Evolutionary conservation across 2,113 vertebrate genomes (phyloP).

Genomic region (Melanerpes formicivorus): DNA sequence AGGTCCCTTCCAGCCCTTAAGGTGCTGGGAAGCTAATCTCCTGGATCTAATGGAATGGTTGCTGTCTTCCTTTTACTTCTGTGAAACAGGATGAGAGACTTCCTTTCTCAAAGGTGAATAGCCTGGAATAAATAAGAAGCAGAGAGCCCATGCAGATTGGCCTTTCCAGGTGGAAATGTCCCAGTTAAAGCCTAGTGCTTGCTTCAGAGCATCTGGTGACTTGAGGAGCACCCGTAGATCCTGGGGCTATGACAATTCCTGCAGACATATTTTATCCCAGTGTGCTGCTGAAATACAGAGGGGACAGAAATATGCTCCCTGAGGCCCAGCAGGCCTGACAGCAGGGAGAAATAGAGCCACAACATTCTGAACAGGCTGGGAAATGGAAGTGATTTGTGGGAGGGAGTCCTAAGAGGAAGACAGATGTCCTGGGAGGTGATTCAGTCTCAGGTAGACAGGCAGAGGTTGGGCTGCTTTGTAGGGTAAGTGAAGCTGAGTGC

Average conservation of each 20-base stretch:
- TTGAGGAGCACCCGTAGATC: constrained; percentile 51
- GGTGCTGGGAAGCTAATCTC: no score
- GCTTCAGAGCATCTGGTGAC: constrained; percentile 53
- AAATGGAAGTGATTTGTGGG: constrained; percentile 22
- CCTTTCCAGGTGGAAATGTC: constrained; percentile 32
- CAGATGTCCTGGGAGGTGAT: not conserved
- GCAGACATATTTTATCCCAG: not conserved
- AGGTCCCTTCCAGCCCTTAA: no score
- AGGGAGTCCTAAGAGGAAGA: not conserved
- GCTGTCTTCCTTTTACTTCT: not conserved
- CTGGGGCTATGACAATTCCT: constrained; percentile 36
- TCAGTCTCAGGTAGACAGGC: not conserved
- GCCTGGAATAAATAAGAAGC: not conserved
- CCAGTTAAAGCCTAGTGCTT: constrained; percentile 44
- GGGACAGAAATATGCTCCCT: constrained; percentile 47
- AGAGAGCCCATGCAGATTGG: not conserved
- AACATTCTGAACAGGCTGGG: constrained; percentile 13
- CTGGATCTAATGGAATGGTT: not conserved
- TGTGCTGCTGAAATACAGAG: constrained; percentile 30
- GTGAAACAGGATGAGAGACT: not conserved
- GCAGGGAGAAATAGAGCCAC: constrained; percentile 36
- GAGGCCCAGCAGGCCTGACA: constrained; percentile 7
- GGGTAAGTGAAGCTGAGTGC: not conserved
- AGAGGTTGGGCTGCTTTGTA: not conserved
- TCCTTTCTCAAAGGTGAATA: constrained; percentile 10